These are phyloP conservation scores for Notothenia rossii DNA, from an alignment of 2,113 vertebrate genomes.

Conservation along the genomic window DNA sequence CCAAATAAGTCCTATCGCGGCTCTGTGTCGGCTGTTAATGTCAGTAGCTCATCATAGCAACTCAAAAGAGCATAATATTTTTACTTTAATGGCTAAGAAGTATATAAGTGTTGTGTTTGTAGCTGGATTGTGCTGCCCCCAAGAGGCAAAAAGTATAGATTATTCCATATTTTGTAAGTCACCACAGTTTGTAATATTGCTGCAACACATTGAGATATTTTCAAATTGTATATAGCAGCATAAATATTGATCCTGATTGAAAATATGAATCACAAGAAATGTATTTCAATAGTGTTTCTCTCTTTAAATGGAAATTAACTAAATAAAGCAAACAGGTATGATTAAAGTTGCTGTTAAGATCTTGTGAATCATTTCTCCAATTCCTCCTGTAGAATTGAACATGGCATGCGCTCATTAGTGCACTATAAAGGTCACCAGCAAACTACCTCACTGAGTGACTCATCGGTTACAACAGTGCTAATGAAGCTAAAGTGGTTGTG, in stretches of 20 bases:
- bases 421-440: conserved; percentile 43
- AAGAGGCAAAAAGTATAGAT: too few relatives aligned
- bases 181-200: neutral
- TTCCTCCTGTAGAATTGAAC: neutral
- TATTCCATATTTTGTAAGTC: neutral
- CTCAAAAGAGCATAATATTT: neutral
- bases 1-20: neutral
- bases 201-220: neutral
- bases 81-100: too few relatives aligned
- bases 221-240: neutral
- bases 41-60: neutral
- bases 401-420: neutral
- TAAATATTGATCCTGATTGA: too few relatives aligned
- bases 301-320: neutral
- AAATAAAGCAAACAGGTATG: neutral
- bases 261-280: neutral
- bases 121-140: neutral
- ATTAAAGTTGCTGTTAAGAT: neutral
- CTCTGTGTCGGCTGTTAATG: neutral
- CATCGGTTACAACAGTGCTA: conserved; percentile 29
- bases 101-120: neutral
- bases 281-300: neutral
- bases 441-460: conserved; percentile 15
- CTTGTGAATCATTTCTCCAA: conserved; percentile 12
- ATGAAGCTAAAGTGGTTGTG: conserved; percentile 60